Conservation (phyloP, 64 coral and sea anemone species). For the Stichodactyla helianthus region DNA sequence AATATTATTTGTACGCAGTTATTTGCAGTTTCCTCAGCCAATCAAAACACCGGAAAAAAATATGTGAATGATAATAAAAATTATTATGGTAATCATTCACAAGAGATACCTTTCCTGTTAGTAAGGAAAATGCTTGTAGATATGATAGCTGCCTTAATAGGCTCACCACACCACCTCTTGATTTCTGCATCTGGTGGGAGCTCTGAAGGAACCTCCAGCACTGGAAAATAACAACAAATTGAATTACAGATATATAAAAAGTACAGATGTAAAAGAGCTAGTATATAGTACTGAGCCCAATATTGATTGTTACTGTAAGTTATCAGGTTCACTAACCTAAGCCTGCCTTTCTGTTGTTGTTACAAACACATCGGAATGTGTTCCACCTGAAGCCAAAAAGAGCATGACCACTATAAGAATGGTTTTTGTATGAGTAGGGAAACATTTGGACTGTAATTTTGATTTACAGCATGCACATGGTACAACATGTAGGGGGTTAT, state of each 20-base stretch:
- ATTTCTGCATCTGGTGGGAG: slow-evolving; percentile 49
- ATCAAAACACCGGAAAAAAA: neutral
- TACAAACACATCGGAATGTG: slow-evolving; percentile 76
- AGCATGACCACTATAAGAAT: neutral
- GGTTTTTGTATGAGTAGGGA: too few relatives aligned
- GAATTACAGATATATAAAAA: too few relatives aligned
- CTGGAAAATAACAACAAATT: slow-evolving; percentile 20
- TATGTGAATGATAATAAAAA: too few relatives aligned
- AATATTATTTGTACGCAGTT: too few relatives aligned
- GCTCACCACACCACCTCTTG: slow-evolving; percentile 72
- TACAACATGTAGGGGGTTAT: too few relatives aligned
- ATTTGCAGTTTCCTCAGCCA: too few relatives aligned
- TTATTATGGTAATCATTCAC: too few relatives aligned
- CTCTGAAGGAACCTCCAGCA: slow-evolving; percentile 46
- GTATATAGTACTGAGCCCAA: too few relatives aligned
- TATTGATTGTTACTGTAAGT: neutral
- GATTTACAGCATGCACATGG: too few relatives aligned
- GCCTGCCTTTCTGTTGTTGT: slow-evolving; percentile 85
- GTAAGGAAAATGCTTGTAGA: slow-evolving; percentile 72
- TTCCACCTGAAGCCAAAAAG: slow-evolving; percentile 74
- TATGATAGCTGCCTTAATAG: slow-evolving; percentile 59
- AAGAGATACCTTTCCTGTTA: slow-evolving; percentile 65
- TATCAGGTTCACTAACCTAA: slow-evolving; percentile 51
- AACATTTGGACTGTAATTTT: too few relatives aligned
- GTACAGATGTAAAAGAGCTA: too few relatives aligned